Evolutionary conservation across 92 coral and sea anemone species (phyloP).

Genomic region (Parazoanthus atlanticus): DNA sequence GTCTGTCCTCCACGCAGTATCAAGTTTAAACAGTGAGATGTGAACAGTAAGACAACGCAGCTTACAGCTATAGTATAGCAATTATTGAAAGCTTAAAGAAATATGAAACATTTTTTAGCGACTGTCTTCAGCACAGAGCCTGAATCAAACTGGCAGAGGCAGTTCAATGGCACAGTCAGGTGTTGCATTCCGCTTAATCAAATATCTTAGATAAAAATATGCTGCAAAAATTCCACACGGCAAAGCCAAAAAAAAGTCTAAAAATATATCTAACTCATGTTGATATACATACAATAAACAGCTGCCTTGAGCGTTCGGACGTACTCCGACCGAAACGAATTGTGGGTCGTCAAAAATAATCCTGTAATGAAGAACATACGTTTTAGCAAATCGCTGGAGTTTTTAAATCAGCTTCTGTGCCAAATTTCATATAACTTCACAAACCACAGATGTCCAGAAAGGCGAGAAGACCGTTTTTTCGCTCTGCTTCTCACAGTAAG

Average conservation of each 20-base stretch:
- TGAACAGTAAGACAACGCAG: not conserved
- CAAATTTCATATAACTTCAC: too few species aligned
- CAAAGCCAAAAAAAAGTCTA: not conserved
- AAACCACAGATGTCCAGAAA: too few species aligned
- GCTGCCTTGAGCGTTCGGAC: too few species aligned
- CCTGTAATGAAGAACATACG: not conserved
- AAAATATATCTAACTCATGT: not conserved
- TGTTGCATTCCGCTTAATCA: not conserved
- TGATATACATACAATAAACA: not conserved
- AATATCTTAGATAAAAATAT: too few species aligned
- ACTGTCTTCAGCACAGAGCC: not conserved
- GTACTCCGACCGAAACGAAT: not conserved
- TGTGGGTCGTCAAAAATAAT: not conserved
- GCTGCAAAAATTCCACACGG: not conserved
- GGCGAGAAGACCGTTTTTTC: too few species aligned
- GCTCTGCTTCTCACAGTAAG: not conserved
- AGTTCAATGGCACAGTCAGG: too few species aligned
- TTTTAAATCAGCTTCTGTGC: not conserved
- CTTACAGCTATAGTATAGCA: too few species aligned
- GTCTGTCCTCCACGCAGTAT: not conserved
- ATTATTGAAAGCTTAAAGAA: too few species aligned
- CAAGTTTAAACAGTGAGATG: not conserved
- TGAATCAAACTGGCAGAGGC: too few species aligned
- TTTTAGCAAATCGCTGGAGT: not conserved
- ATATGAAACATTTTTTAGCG: not conserved